Evolutionary conservation across 2,113 vertebrate species (phyloP).

Genomic region (Sula dactylatra): DNA sequence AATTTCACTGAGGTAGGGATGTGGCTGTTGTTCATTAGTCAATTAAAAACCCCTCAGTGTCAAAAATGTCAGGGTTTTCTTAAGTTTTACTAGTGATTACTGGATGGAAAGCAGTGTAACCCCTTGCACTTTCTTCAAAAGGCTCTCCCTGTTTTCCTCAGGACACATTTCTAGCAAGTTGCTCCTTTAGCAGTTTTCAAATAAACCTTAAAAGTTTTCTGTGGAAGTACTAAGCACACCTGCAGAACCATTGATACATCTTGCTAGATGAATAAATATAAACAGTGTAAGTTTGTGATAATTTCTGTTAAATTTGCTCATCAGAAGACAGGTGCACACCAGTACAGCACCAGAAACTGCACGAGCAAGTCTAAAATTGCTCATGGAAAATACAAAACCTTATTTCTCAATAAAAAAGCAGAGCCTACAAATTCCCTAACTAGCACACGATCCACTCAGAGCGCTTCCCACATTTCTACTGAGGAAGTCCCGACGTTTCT

Average conservation of each 20-base stretch:
- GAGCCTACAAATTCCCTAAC: background rate
- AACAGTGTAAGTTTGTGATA: background rate
- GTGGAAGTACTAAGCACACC: no score
- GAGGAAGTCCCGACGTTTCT: no score
- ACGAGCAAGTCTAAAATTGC: background rate
- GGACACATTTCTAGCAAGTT: background rate
- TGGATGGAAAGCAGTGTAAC: background rate
- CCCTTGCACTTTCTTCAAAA: background rate
- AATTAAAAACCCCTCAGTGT: rapidly evolving
- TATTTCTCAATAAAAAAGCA: background rate
- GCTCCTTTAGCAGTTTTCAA: background rate
- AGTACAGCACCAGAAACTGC: background rate
- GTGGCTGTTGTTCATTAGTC: background rate
- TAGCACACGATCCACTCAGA: rapidly evolving
- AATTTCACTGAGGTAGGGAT: background rate
- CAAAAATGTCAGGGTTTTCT: background rate
- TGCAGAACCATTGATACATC: background rate
- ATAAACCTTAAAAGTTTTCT: background rate
- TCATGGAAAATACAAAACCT: background rate
- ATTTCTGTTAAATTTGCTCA: background rate
- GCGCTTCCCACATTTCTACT: no score
- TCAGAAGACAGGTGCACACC: background rate
- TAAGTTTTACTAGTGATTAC: background rate
- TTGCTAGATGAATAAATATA: background rate
- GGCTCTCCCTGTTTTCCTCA: rapidly evolving